These are phyloP conservation scores for Drosophila triauraria DNA, from an alignment of 1,140 invertebrate species.

Conservation along the genomic window DNA sequence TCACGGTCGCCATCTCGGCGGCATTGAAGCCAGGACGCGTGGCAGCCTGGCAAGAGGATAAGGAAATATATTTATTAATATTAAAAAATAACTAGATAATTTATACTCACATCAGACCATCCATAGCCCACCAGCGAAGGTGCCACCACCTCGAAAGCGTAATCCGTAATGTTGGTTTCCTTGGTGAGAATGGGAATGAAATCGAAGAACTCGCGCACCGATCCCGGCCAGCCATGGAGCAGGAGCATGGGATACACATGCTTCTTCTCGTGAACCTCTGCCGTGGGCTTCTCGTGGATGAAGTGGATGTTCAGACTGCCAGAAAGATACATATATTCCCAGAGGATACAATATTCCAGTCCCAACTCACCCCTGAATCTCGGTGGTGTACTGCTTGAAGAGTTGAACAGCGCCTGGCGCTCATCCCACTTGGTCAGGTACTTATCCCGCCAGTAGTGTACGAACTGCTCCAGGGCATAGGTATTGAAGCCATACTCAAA, in stretches of 20 bases:
- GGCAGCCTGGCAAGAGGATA: conserved; percentile 84
- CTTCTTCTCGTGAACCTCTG: conserved; percentile 77
- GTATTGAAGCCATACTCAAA: conserved; percentile 93
- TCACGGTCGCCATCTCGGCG: conserved; percentile 89
- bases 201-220: conserved; percentile 94
- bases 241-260: conserved; percentile 90
- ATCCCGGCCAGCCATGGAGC: conserved; percentile 96
- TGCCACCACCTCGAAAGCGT: conserved; percentile 92
- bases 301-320: conserved; percentile 90
- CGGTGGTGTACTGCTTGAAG: conserved; percentile 90
- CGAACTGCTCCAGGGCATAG: conserved; percentile 88
- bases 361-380: conserved; percentile 87
- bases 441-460: conserved; percentile 90
- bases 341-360: background rate
- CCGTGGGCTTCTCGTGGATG: conserved; percentile 88
- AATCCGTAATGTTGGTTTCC: conserved; percentile 86
- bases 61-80: background rate
- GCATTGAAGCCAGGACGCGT: conserved; percentile 88
- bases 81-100: background rate
- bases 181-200: conserved; percentile 90
- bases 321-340: background rate
- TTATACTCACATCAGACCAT: conserved; percentile 89
- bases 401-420: conserved; percentile 89
- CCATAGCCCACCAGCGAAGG: conserved; percentile 94
- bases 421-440: conserved; percentile 89